A percentile compares a stretch with the other conserved stretches of the same genome.
Conservation (phyloP, 2,113 vertebrate species). For the Polyodon spathula region DNA sequence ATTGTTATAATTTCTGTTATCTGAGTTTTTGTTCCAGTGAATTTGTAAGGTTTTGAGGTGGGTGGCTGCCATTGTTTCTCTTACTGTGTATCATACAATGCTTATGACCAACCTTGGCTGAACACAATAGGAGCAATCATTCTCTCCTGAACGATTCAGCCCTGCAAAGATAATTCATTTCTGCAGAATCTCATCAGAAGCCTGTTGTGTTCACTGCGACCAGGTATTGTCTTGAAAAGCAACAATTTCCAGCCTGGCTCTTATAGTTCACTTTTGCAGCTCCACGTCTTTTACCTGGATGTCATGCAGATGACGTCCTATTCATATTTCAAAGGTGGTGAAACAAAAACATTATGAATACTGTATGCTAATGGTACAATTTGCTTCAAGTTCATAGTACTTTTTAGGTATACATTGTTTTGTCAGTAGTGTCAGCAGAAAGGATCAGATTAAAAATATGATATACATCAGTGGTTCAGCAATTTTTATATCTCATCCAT, state of each 20-base stretch:
- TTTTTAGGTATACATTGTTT: too few species aligned
- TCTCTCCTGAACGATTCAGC: neutral
- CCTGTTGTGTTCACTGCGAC: slow-evolving; percentile 22
- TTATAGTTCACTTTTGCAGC: slow-evolving; percentile 25
- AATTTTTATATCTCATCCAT: too few species aligned
- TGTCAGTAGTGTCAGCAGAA: too few species aligned
- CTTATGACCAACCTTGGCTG: neutral
- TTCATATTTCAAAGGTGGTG: slow-evolving; percentile 21
- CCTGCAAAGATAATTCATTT: slow-evolving; percentile 20
- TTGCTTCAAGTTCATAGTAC: neutral
- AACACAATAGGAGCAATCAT: neutral
- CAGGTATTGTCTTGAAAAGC: slow-evolving; percentile 24
- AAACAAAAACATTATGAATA: neutral
- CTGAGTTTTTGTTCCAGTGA: too few species aligned
- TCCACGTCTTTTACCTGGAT: slow-evolving; percentile 34
- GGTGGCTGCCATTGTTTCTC: neutral
- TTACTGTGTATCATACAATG: neutral
- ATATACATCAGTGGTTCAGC: too few species aligned
- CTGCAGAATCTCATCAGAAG: slow-evolving; percentile 24
- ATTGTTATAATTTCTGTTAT: neutral
- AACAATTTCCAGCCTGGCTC: slow-evolving; percentile 20
- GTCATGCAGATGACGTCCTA: slow-evolving; percentile 25
- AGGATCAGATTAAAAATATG: too few species aligned
- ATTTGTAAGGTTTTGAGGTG: neutral
- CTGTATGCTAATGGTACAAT: neutral